Conservation (phyloP, 1,140 invertebrate genomes). For the Ostrea denselamellosa region DNA sequence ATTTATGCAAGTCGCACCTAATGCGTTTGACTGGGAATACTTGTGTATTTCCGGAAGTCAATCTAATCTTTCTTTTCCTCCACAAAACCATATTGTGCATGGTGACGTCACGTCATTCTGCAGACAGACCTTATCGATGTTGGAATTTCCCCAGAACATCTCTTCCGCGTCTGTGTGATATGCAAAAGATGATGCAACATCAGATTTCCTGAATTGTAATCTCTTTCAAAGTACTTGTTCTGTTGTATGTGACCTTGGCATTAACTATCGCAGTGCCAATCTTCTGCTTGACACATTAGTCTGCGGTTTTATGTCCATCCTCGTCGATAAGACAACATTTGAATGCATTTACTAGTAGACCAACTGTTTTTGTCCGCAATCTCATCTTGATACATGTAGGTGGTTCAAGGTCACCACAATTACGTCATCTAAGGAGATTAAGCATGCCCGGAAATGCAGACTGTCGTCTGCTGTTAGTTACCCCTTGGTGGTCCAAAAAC, state of each 20-base stretch:
- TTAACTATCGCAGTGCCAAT: neutral
- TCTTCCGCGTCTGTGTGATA: neutral
- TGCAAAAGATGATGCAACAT: constrained; percentile 29
- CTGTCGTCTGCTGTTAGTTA: neutral
- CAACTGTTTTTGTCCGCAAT: neutral
- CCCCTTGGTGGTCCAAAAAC: constrained; percentile 19
- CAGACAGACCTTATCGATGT: neutral
- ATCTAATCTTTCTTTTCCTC: neutral
- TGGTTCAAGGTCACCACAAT: constrained; percentile 28
- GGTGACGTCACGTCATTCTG: constrained; percentile 20
- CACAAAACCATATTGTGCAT: neutral
- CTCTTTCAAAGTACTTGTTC: neutral
- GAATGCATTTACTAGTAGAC: neutral
- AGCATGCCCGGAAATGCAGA: constrained; percentile 9
- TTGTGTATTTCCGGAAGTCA: neutral
- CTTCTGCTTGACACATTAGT: neutral
- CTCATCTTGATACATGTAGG: constrained; percentile 16
- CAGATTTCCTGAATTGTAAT: constrained; percentile 3
- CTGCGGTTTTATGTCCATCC: neutral
- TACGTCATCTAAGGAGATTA: constrained; percentile 16
- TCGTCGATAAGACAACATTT: neutral
- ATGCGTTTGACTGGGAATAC: neutral
- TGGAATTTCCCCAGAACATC: neutral
- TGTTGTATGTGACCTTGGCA: neutral
- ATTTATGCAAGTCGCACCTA: neutral